These are phyloP conservation scores for Stenolophus ochropezus DNA, from an alignment of 2,888 invertebrate genomes.

Conservation along the genomic window DNA sequence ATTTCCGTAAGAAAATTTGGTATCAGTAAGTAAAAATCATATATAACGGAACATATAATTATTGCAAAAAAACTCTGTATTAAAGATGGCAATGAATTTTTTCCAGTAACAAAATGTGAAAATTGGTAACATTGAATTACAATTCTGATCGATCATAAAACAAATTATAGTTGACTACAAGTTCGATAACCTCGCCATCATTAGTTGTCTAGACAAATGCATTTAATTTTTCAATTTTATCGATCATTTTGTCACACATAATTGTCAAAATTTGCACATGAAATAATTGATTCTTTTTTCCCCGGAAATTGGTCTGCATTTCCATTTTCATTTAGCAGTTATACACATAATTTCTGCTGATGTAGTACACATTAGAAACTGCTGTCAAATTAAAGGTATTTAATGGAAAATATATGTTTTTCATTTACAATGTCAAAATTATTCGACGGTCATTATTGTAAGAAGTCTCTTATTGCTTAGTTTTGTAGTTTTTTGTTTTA, in stretches of 20 bases:
- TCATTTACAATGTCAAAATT: no score
- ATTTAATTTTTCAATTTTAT: background rate
- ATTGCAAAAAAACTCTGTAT: no score
- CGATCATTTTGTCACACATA: constrained; percentile 16
- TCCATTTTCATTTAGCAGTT: constrained; percentile 19
- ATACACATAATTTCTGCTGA: background rate
- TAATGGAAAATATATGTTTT: no score
- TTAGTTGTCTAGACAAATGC: background rate
- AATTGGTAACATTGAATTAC: background rate
- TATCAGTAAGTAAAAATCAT: no score
- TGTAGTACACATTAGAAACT: background rate
- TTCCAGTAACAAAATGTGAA: background rate
- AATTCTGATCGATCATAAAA: background rate
- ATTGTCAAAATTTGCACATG: background rate
- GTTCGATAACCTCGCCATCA: background rate
- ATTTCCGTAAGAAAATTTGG: no score
- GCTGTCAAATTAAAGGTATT: no score
- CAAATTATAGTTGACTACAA: background rate
- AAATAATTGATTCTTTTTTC: constrained; percentile 12
- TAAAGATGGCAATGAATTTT: background rate
- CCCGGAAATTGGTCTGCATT: background rate
- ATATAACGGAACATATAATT: no score
- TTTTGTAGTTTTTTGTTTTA: no score
- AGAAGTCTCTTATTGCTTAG: no score
- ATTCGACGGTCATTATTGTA: no score